Evolutionary conservation across 2,888 invertebrate genomes (phyloP).

Genomic region (Drosophila diplacantha): DNA sequence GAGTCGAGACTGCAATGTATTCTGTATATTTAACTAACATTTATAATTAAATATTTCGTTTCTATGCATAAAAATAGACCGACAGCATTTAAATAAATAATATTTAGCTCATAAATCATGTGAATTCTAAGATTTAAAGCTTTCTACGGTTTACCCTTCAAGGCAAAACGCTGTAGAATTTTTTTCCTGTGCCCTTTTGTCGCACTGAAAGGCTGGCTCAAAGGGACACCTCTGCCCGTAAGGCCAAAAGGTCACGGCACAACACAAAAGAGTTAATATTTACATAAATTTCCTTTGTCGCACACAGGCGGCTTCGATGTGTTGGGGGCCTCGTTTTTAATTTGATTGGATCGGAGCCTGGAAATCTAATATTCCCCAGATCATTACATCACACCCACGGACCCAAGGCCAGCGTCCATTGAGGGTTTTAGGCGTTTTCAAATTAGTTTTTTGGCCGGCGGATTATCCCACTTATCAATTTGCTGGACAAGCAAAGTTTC

Average conservation of each 20-base stretch:
- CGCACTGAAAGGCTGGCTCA: neutral
- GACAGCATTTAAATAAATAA: too few relatives aligned
- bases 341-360: conserved; percentile 30
- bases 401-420: neutral
- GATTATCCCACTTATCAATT: conserved; percentile 46
- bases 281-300: conserved; percentile 32
- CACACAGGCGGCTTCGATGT: conserved; percentile 2
- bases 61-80: too few relatives aligned
- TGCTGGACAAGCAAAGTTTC: conserved; percentile 45
- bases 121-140: too few relatives aligned
- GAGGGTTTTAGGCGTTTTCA: conserved; percentile 30
- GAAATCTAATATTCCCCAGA: conserved; percentile 29
- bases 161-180: too few relatives aligned
- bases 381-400: conserved; percentile 29
- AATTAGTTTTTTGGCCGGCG: conserved; percentile 28
- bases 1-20: too few relatives aligned
- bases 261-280: conserved; percentile 33
- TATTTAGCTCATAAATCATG: neutral
- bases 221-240: conserved; percentile 21
- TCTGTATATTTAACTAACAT: neutral
- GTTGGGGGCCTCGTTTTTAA: conserved; percentile 15
- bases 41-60: neutral
- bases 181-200: conserved; percentile 1
- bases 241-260: conserved; percentile 15
- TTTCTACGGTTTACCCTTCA: too few relatives aligned